Evolutionary conservation across 30 jellyfish, hydroid and myxozoan species (phyloP).

Genomic region (Chironex yamaguchii): DNA sequence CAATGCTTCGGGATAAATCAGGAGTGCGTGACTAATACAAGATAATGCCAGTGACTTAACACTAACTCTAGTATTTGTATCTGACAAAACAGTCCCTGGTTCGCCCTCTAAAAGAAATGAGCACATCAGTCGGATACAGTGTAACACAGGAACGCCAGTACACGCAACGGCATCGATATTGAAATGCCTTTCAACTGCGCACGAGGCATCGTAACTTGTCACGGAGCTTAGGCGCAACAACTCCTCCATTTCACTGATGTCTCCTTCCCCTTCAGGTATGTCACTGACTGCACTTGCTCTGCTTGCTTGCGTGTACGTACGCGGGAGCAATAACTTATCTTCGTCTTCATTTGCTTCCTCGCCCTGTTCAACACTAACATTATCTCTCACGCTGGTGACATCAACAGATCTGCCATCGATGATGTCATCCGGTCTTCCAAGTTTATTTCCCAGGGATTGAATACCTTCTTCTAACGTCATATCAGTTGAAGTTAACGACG

Average conservation of each 20-base stretch:
- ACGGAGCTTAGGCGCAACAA: conserved; percentile 78
- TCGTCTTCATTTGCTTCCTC: conserved; percentile 67
- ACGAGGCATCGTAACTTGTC: conserved; percentile 81
- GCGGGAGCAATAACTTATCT: conserved; percentile 77
- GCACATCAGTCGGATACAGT: conserved; percentile 94
- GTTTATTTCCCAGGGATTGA: conserved; percentile 19
- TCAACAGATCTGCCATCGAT: neutral
- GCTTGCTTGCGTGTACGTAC: conserved; percentile 85
- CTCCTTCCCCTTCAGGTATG: conserved; percentile 78
- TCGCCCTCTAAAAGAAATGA: conserved; percentile 87
- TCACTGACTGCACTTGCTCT: conserved; percentile 82
- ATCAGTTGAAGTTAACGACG: conserved; percentile 46
- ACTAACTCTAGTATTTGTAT: conserved; percentile 91
- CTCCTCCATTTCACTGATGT: conserved; percentile 74
- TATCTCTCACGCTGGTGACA: neutral
- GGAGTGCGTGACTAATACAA: conserved; percentile 85
- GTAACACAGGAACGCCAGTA: conserved; percentile 91
- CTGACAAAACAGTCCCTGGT: conserved; percentile 86
- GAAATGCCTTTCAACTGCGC: conserved; percentile 84
- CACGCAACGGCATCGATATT: conserved; percentile 97
- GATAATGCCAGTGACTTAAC: conserved; percentile 88
- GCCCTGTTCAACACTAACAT: conserved; percentile 55
- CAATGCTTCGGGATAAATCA: conserved; percentile 86
- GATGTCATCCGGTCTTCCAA: conserved; percentile 6
- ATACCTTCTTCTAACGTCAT: conserved; percentile 19